Evolutionary conservation across 2,888 invertebrate species (phyloP).

Genomic region (Cephus pygmeus): DNA sequence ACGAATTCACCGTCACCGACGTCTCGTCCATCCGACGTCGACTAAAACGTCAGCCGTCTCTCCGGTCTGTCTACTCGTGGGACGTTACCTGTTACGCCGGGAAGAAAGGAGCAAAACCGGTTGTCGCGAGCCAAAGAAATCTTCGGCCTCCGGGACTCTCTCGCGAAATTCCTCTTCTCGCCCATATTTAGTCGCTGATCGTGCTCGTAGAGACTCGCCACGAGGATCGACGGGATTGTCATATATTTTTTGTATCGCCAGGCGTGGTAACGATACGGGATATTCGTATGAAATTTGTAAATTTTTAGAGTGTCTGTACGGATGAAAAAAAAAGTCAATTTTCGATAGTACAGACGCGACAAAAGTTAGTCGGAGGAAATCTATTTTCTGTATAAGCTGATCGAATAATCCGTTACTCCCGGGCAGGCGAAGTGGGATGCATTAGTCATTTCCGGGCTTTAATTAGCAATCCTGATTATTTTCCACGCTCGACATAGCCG

Average conservation of each 20-base stretch:
- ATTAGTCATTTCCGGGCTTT: constrained; percentile 29
- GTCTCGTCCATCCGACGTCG: not conserved
- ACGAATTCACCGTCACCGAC: not conserved
- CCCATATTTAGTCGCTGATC: not conserved
- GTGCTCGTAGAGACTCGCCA: not conserved
- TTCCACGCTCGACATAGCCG: not conserved
- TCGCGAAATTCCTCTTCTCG: not conserved
- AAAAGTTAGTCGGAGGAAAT: constrained; percentile 26
- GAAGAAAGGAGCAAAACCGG: constrained; percentile 1
- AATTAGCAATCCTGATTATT: not conserved
- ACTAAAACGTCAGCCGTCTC: not conserved
- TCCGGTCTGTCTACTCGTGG: not conserved
- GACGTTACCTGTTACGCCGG: not conserved
- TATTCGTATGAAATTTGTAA: too few species aligned
- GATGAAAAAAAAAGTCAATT: too few species aligned
- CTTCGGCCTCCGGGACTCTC: not conserved
- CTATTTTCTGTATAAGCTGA: constrained; percentile 20
- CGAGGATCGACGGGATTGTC: not conserved
- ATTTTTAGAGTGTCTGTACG: too few species aligned
- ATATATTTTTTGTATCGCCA: not conserved
- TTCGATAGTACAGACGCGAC: constrained; percentile 21
- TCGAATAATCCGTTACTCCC: not conserved
- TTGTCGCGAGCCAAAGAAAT: not conserved
- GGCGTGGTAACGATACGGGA: too few species aligned
- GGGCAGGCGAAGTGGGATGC: constrained; percentile 6